phyloP scores from a whole-genome alignment of 2,888 invertebrate genomes.

The Andrena camellia region DNA sequence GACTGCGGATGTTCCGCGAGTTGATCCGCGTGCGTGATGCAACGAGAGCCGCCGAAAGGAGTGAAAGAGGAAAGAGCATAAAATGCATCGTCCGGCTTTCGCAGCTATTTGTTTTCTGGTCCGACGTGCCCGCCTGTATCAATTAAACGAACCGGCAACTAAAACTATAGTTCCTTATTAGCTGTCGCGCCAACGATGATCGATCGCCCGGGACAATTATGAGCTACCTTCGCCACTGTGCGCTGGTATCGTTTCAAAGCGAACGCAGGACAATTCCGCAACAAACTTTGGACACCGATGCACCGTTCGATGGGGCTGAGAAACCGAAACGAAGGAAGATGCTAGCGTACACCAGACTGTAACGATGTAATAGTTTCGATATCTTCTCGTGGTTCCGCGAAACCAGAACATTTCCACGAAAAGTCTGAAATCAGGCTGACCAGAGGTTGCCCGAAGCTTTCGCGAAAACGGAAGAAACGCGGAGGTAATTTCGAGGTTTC shows the following conservation, averaged over 20 bases:
- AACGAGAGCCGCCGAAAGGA: background rate
- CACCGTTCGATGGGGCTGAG: background rate
- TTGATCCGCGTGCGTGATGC: slow-evolving; percentile 26
- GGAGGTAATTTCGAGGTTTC: too few relatives aligned
- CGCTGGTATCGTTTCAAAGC: background rate
- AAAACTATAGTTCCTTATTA: slow-evolving; percentile 56
- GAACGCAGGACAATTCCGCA: background rate
- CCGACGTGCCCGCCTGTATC: slow-evolving; percentile 32
- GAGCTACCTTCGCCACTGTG: slow-evolving; percentile 23
- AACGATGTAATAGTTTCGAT: background rate
- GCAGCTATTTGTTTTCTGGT: slow-evolving; percentile 51
- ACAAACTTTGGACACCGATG: background rate
- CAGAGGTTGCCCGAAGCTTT: background rate
- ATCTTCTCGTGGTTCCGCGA: background rate
- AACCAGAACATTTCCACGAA: background rate
- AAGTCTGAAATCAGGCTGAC: background rate
- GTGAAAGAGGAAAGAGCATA: slow-evolving; percentile 1
- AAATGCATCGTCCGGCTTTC: slow-evolving; percentile 20
- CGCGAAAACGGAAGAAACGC: background rate
- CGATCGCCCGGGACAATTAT: slow-evolving; percentile 41
- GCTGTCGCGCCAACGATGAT: slow-evolving; percentile 55
- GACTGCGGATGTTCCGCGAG: background rate
- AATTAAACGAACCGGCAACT: slow-evolving; percentile 60
- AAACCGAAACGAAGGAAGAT: background rate
- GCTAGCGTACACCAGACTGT: background rate